phyloP scores from a whole-genome alignment of 2,888 invertebrate species.

The Hartigia nigra region DNA sequence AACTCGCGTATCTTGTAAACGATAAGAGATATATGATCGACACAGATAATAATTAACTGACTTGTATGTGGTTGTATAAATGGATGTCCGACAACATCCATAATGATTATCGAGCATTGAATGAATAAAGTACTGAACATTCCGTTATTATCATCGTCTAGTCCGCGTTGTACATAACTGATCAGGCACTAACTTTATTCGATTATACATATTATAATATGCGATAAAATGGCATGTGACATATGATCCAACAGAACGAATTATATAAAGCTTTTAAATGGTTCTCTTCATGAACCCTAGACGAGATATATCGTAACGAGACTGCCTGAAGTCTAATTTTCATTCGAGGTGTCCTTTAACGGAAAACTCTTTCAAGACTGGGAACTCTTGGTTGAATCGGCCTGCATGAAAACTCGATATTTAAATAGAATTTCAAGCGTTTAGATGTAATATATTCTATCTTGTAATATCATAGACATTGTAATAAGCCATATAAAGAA shows the following conservation, averaged over 20 bases:
- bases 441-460: slow-evolving; percentile 37
- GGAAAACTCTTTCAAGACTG: slow-evolving; percentile 29
- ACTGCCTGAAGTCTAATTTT: slow-evolving; percentile 10
- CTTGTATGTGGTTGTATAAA: background rate
- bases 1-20: background rate
- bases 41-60: background rate
- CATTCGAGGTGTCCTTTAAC: slow-evolving; percentile 12
- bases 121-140: slow-evolving; percentile 23
- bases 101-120: background rate
- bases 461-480: slow-evolving; percentile 31
- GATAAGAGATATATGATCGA: background rate
- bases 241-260: background rate
- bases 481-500: slow-evolving; percentile 12
- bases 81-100: background rate
- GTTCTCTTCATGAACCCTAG: background rate
- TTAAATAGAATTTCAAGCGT: slow-evolving; percentile 9
- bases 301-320: slow-evolving; percentile 3
- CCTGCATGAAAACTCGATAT: slow-evolving; percentile 12
- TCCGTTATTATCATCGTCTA: slow-evolving; percentile 34
- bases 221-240: background rate
- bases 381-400: slow-evolving; percentile 27
- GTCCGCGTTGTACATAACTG: slow-evolving; percentile 34
- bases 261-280: background rate
- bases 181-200: slow-evolving; percentile 17
- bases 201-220: slow-evolving; percentile 14